phyloP scores from a whole-genome alignment of 2,113 vertebrate species.

The Lasiurus borealis region DNA sequence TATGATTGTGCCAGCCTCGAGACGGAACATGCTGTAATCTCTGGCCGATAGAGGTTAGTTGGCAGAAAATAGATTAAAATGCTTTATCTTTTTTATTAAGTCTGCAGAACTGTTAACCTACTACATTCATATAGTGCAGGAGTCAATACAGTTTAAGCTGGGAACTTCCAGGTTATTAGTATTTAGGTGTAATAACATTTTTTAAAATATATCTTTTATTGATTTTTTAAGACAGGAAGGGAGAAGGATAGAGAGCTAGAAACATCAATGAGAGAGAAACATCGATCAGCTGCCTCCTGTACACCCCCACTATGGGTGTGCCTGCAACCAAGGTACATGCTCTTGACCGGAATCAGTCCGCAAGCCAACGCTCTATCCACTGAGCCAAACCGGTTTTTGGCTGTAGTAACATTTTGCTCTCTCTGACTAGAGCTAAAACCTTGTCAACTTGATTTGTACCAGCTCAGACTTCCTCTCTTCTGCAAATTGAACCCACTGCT shows the following conservation, averaged over 20 bases:
- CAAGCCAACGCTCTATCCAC: no score
- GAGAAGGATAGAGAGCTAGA: no score
- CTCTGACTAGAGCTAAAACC: not conserved
- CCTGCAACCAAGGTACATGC: no score
- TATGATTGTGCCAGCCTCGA: not conserved
- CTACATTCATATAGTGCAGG: not conserved
- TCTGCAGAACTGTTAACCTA: not conserved
- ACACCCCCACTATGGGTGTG: no score
- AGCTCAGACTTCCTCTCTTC: not conserved
- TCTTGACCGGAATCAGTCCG: no score
- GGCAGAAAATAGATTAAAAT: conserved; percentile 18
- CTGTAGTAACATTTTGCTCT: not conserved
- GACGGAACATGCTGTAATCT: not conserved
- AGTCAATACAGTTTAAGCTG: not conserved
- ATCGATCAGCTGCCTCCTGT: no score
- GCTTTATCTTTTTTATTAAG: not conserved
- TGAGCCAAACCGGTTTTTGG: not conserved
- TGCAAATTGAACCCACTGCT: not conserved
- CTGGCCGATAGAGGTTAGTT: not conserved
- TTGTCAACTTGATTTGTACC: not conserved
- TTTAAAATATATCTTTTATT: no score
- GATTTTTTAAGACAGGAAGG: no score
- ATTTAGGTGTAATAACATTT: not conserved
- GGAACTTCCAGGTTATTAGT: conserved; percentile 3
- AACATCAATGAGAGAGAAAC: no score